Evolutionary conservation across 2,888 invertebrate genomes (phyloP), one percentile per base, ranked within the genome.

Genomic region (Alviniconcha strummeri): DNA sequence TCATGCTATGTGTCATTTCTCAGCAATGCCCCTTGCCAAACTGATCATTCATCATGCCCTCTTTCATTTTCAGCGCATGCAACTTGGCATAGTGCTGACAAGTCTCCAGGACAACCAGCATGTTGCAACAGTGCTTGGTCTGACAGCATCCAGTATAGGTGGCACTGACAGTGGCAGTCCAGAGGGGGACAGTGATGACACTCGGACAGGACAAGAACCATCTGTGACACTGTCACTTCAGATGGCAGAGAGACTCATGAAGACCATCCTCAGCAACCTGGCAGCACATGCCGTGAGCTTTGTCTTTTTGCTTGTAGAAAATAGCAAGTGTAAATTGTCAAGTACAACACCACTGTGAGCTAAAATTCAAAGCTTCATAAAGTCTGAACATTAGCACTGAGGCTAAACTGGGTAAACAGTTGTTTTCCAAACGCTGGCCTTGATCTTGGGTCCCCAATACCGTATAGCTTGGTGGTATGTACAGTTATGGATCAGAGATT

Each of bases 31-130:
- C 36, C 36, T 36, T 36, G 36, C 36, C 36, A 36, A 36, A 36
- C 36, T 36, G 36, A 36, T 3, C 36, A 36, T 36, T 36, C 36
- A 36, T 36, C 36, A 36, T 36, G 36, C 36, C 36, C 36, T 36
- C 64, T 64, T 64, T 64, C 64, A 64, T 80, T 85, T 84, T 36
- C 90, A 95, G 94, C 94, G 95, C 89, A 95, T 95, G 94, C 94
- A 96, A 85, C 92, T 95, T 85, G 95, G 94, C 82, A 95, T 96
- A 79, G 95, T 96, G 81, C 93, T 96, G 85, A 95, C 94, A 60
- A 95, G 95, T 90, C 93, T 96, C 74, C 95, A 95, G 89, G 95
- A 95, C 90, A 95, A 95, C 87, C 94, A 94, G 60, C 95, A 95
- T 88, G 94, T 95, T 15, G 95, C 95, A 0, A 94, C 95, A 0